A percentile compares a stretch with the other conserved stretches of the same genome.
These are phyloP conservation scores for Halocynthia roretzi DNA, from an alignment of 23 tunicate species.

Conservation along the genomic window DNA sequence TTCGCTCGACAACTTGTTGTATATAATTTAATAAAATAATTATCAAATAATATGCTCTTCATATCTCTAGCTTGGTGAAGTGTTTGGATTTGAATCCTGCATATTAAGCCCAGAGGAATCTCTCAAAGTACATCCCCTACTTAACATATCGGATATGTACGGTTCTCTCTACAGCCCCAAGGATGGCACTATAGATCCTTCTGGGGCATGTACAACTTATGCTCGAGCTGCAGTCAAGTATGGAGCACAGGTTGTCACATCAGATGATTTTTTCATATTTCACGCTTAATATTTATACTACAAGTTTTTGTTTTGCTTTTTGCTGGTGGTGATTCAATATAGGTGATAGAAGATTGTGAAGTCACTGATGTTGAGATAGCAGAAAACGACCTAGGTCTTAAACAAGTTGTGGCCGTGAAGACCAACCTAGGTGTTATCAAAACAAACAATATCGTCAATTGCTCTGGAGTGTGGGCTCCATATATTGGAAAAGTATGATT, in stretches of 20 bases:
- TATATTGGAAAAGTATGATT: constrained; percentile 43
- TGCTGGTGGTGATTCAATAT: neutral
- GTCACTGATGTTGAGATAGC: constrained; percentile 28
- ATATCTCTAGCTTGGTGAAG: constrained; percentile 45
- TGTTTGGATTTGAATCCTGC: constrained; percentile 56
- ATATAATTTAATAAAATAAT: too few species aligned
- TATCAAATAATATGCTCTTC: neutral
- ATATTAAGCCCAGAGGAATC: constrained; percentile 49
- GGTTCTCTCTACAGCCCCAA: constrained; percentile 70
- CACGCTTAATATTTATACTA: neutral
- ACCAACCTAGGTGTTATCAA: constrained; percentile 52
- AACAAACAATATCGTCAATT: constrained; percentile 56
- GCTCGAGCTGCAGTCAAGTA: constrained; percentile 73
- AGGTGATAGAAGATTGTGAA: constrained; percentile 56
- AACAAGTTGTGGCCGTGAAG: constrained; percentile 28
- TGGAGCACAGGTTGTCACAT: constrained; percentile 53
- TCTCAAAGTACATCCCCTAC: constrained; percentile 53
- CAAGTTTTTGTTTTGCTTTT: neutral
- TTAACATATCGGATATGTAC: constrained; percentile 45
- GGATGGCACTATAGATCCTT: constrained; percentile 87
- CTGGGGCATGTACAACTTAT: constrained; percentile 67
- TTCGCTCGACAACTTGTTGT: too few species aligned
- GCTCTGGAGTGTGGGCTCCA: constrained; percentile 90
- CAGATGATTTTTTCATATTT: neutral
- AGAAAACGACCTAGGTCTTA: constrained; percentile 44